Base-by-base conservation (phyloP, 2,113 vertebrate genomes). In the Pantherophis guttatus region DNA sequence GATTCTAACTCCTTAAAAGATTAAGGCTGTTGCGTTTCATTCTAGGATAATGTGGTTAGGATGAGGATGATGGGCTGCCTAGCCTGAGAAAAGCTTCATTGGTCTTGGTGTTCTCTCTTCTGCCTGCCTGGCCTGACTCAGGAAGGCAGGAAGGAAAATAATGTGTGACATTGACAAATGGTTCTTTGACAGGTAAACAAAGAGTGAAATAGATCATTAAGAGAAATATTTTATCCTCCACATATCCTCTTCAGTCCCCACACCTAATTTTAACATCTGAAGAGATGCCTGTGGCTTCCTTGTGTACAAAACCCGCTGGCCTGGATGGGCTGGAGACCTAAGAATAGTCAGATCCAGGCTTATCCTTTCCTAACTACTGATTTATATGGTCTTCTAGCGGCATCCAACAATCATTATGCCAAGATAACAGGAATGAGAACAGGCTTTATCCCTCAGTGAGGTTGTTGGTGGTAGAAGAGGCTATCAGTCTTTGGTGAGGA, bases 131-230 rank as follows among this genome's bases (percentile, higher is more conserved):
- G 7, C 48, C 29, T 81, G 9, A 29, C 9, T 91, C 44, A 39
- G 55, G 57, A 58, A 90, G 75, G 75, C 70, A 52, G 10, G 19
- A 75, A 29, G 59, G 94, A 75, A 58, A 52, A 91, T 62, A 92
- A 92, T 81, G 55, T 52, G 86, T 70, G 86, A 92, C 39, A 17
- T 54, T 90, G 91, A 92, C 87, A 89, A 93, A 92, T 91, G 58
- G 93, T 44, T 81, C 86, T 92, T 93, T 92, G 93, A 91, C 86
- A 92, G 91, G 89, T 93, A 94, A 94, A 91, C 87, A 88, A 93
- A 93, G 88, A 55, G 54, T 88, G 92, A 92, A 90, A 94, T 87
- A 87, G 92, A 65, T 91, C 86, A 94, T 93, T 93, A 94, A 92
- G 87, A 44, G 86, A 93, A 93, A 93, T 90, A 39, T 86, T 90